phyloP scores from a whole-genome alignment of 2,888 invertebrate genomes.

The Spodoptera littoralis region DNA sequence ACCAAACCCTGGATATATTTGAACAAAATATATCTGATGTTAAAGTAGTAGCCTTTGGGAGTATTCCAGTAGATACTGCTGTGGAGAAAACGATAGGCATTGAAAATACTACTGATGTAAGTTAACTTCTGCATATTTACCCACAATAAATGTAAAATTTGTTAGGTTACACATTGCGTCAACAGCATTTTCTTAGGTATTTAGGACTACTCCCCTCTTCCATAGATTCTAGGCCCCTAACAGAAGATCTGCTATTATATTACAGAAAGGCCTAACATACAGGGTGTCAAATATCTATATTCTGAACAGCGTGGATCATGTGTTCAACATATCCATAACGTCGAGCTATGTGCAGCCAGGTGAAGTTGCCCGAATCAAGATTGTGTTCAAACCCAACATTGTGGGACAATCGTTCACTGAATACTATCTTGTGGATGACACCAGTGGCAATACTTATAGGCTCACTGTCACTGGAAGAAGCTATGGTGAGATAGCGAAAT shows the following conservation, averaged over 20 bases:
- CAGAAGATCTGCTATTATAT: conserved; percentile 23
- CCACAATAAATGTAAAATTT: no score
- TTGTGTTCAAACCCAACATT: conserved; percentile 75
- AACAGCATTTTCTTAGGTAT: no score
- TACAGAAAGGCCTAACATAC: conserved; percentile 73
- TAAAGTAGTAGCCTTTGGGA: conserved; percentile 77
- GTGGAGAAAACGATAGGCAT: conserved; percentile 71
- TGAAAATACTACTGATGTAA: conserved; percentile 73
- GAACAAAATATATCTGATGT: conserved; percentile 67
- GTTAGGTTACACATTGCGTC: no score
- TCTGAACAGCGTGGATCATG: conserved; percentile 78
- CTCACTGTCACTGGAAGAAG: conserved; percentile 79
- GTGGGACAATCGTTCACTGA: conserved; percentile 80
- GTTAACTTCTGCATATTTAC: conserved; percentile 25
- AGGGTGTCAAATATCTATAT: conserved; percentile 76
- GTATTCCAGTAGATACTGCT: conserved; percentile 73
- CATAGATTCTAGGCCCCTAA: no score
- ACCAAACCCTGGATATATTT: conserved; percentile 60
- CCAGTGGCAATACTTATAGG: conserved; percentile 71
- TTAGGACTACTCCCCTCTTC: no score
- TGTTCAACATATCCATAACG: conserved; percentile 74
- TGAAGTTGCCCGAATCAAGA: conserved; percentile 67
- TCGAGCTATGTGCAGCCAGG: conserved; percentile 70
- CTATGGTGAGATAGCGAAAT: conserved; percentile 66
- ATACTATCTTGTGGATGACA: conserved; percentile 80